A percentile compares a stretch with the other conserved stretches of the same genome.
These are phyloP conservation scores for Euglossa dilemma DNA, from an alignment of 1,140 invertebrate species.

Conservation along the genomic window DNA sequence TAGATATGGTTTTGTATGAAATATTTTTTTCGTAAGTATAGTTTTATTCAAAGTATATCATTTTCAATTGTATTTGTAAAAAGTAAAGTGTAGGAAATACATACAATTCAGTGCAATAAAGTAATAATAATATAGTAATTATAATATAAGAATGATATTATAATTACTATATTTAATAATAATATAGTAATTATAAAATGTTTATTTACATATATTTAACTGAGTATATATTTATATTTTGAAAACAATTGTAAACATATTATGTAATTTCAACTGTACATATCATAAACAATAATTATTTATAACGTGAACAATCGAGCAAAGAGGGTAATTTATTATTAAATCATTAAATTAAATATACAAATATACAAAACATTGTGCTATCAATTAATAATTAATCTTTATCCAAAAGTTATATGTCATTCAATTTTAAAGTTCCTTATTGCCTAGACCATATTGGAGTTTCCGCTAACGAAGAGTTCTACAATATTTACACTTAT, in stretches of 20 bases:
- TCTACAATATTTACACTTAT: constrained; percentile 72
- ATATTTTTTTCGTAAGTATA: not conserved
- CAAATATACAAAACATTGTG: constrained; percentile 70
- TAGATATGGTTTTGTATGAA: not conserved
- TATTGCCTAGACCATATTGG: constrained; percentile 51
- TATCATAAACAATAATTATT: constrained; percentile 68
- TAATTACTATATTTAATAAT: no score
- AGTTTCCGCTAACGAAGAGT: constrained; percentile 51
- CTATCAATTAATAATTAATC: constrained; percentile 60
- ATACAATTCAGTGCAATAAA: constrained; percentile 39
- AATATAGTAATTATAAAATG: constrained; percentile 74
- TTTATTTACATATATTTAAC: constrained; percentile 76
- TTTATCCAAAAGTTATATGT: constrained; percentile 56
- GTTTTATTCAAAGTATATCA: not conserved
- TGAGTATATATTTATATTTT: constrained; percentile 67
- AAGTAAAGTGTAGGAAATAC: not conserved
- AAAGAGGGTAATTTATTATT: constrained; percentile 56
- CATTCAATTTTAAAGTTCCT: constrained; percentile 52
- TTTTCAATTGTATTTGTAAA: constrained; percentile 4
- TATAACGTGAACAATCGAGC: constrained; percentile 61
- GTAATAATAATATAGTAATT: constrained; percentile 63
- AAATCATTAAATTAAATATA: constrained; percentile 70
- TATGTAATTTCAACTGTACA: constrained; percentile 72
- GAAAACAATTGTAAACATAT: constrained; percentile 72
- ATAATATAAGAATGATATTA: no score